Evolutionary conservation across 2,888 invertebrate genomes (phyloP).

Genomic region (Drosophila anomelani): DNA sequence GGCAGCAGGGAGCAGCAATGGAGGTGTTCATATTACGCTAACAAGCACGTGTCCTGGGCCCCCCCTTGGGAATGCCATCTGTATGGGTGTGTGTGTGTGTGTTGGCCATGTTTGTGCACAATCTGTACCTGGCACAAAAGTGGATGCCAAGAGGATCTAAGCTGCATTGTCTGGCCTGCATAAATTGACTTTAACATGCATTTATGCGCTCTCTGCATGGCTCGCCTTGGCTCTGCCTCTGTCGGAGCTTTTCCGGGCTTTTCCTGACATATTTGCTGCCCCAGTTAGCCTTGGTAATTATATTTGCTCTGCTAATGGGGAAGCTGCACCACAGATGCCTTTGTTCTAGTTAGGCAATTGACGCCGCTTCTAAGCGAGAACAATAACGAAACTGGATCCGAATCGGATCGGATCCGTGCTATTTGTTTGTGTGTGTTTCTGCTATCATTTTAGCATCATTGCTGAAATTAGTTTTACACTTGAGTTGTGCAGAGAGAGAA

Average conservation of each 20-base stretch:
- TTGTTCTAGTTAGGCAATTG: slow-evolving; percentile 70
- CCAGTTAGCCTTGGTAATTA: slow-evolving; percentile 71
- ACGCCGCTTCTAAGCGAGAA: slow-evolving; percentile 39
- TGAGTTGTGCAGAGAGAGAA: slow-evolving; percentile 35
- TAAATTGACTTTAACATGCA: slow-evolving; percentile 57
- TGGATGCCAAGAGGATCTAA: slow-evolving; percentile 40
- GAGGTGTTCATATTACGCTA: slow-evolving; percentile 51
- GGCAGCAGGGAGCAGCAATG: slow-evolving; percentile 2
- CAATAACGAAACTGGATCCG: slow-evolving; percentile 45
- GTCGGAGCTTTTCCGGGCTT: slow-evolving; percentile 22
- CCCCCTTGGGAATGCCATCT: background rate
- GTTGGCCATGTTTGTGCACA: slow-evolving; percentile 29
- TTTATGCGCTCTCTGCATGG: slow-evolving; percentile 44
- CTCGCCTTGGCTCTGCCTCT: slow-evolving; percentile 5
- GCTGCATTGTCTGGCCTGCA: slow-evolving; percentile 48
- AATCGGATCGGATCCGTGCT: slow-evolving; percentile 12
- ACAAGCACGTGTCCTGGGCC: slow-evolving; percentile 50
- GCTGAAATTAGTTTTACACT: slow-evolving; percentile 70
- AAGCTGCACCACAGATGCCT: slow-evolving; percentile 24
- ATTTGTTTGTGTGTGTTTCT: slow-evolving; percentile 26
- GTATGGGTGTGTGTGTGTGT: background rate
- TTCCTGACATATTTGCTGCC: slow-evolving; percentile 54
- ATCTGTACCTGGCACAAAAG: slow-evolving; percentile 46
- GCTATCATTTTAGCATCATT: slow-evolving; percentile 67
- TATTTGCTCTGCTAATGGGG: slow-evolving; percentile 70